Percentiles rank a stretch among this genome's conserved stretches.
These are phyloP conservation scores for Falco peregrinus DNA, from an alignment of 2,797 vertebrate species.

Conservation along the genomic window DNA sequence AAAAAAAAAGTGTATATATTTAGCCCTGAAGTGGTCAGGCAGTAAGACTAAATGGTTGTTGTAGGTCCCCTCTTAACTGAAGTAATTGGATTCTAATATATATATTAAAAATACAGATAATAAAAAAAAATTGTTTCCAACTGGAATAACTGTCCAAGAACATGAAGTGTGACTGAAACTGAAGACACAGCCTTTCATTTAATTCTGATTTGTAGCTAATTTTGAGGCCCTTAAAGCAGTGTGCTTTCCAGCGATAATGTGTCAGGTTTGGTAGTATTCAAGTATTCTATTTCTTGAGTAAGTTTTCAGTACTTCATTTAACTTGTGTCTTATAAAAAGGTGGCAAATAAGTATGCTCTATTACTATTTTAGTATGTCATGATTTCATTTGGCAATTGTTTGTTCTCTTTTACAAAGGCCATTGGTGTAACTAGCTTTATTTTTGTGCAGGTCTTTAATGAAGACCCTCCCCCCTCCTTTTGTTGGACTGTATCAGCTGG, in stretches of 20 bases:
- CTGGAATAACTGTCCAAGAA: neutral
- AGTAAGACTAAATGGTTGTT: neutral
- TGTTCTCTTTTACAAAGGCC: neutral
- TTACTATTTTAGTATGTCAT: neutral
- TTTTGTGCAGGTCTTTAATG: neutral
- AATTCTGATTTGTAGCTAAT: neutral
- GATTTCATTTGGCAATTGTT: neutral
- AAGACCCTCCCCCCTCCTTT: neutral
- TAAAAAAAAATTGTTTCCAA: neutral
- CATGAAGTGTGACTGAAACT: accelerated
- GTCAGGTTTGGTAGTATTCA: neutral
- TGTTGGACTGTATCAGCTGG: neutral
- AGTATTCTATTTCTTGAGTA: neutral
- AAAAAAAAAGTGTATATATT: neutral
- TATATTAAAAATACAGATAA: no score
- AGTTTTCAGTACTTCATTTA: neutral
- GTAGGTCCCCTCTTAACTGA: neutral
- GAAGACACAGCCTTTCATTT: neutral
- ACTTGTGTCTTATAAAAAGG: neutral
- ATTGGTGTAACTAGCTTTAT: neutral
- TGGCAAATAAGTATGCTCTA: neutral
- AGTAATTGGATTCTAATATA: neutral
- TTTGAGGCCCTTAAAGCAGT: neutral
- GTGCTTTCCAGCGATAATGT: accelerated
- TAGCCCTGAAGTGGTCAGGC: neutral